Evolutionary conservation across 2,797 vertebrate species (phyloP), one percentile per base, ranked within the genome.

Genomic region (Tragopan temminckii): DNA sequence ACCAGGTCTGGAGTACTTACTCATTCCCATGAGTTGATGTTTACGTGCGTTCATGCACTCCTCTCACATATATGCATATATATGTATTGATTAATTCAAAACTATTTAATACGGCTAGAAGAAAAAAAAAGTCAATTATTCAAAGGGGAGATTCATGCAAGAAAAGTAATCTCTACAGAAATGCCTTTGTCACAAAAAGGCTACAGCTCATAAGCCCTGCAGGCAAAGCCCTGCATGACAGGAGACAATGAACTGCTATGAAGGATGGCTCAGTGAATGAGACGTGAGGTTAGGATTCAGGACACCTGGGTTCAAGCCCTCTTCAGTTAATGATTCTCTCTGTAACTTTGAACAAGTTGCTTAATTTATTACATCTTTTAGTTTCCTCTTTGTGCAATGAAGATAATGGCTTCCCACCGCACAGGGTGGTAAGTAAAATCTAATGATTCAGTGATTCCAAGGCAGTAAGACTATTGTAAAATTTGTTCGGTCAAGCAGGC

Each of bases 291-390:
- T 89, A 80, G 85, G 63, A 88, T 84, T 84, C 63, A 67, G 80
- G 70, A 93, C 86, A 96, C 87, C 89, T 92, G 89, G 74, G 82
- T 81, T 95, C 82, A 85, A 87, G 90, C 40, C 43, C 70, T 92
- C 85, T 89, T 86, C 74, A 93, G 61, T 83, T 91, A 94, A 95
- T 95, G 84, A 95, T 86, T 94, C 74, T 89, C 87, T 80, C 48
- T 50, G 64, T 89, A 94, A 84, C 70, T 94, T 58, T 29, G 75
- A 86, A 90, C 46, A 87, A 95, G 75, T 77, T 74, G 31, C 78
- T 77, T 91, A 81, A 96, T 96, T 96, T 93, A 94, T 90, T 43
- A 90, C 46, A 69, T 61, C 77, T 80, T 71, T 68, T 57, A 76
- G 61, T 43, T 70, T 42, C 29, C 74, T 79, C 67, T 95, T 90